Percentiles rank a stretch among this genome's conserved stretches.
Conservation (phyloP, 2,888 invertebrate genomes). For the Trachelus iudaicus region DNA sequence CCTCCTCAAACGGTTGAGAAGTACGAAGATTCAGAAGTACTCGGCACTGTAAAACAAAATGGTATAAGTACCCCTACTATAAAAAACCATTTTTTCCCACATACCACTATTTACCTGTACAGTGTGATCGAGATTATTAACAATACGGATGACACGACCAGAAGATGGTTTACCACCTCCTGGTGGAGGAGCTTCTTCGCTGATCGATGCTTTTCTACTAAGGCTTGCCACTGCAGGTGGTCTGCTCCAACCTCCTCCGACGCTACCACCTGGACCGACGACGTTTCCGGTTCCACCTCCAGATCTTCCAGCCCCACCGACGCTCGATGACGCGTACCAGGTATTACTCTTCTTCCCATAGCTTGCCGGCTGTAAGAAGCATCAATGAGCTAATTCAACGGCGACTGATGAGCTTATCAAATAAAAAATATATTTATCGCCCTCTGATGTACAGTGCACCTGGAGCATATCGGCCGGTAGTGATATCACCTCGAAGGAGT, state of each 20-base stretch:
- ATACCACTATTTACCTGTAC: constrained; percentile 75
- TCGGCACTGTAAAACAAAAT: constrained; percentile 76
- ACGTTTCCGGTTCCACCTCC: constrained; percentile 57
- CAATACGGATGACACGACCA: constrained; percentile 89
- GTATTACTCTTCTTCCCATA: constrained; percentile 92
- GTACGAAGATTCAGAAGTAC: constrained; percentile 92
- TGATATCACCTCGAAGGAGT: constrained; percentile 64
- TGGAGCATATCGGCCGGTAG: constrained; percentile 64
- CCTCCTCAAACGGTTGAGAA: constrained; percentile 94
- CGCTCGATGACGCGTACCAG: constrained; percentile 78
- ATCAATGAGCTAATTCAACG: too few relatives aligned
- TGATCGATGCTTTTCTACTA: constrained; percentile 85
- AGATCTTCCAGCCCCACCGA: constrained; percentile 38
- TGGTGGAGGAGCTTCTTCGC: constrained; percentile 81
- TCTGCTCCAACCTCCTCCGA: constrained; percentile 72
- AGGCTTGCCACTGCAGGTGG: constrained; percentile 69
- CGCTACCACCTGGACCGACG: constrained; percentile 43
- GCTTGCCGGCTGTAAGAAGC: constrained; percentile 78
- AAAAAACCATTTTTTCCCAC: not conserved
- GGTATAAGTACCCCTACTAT: too few relatives aligned
- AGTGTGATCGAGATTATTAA: constrained; percentile 93
- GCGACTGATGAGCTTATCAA: too few relatives aligned
- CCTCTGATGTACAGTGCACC: constrained; percentile 40
- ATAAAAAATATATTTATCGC: too few relatives aligned
- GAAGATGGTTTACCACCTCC: constrained; percentile 81